Conservation (phyloP, 2,113 vertebrate genomes). For the Polypterus bichir region DNA sequence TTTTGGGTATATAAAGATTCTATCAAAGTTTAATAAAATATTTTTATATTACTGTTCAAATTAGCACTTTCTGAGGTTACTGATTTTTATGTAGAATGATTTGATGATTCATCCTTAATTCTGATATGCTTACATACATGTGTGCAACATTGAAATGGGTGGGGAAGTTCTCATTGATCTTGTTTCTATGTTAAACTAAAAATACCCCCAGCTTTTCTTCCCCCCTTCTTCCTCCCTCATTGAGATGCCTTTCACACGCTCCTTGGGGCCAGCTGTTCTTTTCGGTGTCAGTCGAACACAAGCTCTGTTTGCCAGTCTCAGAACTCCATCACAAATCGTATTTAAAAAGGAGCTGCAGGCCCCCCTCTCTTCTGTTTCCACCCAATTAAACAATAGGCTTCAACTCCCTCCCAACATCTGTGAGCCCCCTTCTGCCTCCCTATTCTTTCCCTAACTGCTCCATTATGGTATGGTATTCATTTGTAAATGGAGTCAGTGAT, state of each 20-base stretch:
- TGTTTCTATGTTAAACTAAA: too few relatives aligned
- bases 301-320: constrained; percentile 66
- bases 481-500: constrained; percentile 72
- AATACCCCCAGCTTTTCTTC: too few relatives aligned
- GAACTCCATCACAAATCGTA: constrained; percentile 58
- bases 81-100: too few relatives aligned
- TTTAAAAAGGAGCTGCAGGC: constrained; percentile 31
- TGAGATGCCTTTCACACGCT: constrained; percentile 70
- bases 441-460: constrained; percentile 92
- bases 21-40: too few relatives aligned
- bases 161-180: too few relatives aligned
- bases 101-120: too few relatives aligned
- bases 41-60: too few relatives aligned
- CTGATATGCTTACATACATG: too few relatives aligned
- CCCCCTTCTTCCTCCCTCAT: constrained; percentile 16
- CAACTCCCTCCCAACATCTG: constrained; percentile 82
- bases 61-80: too few relatives aligned
- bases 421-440: constrained; percentile 82
- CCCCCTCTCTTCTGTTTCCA: constrained; percentile 51
- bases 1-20: too few relatives aligned
- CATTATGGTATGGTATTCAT: constrained; percentile 83
- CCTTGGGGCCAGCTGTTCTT: constrained; percentile 70
- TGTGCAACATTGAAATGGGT: too few relatives aligned
- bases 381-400: constrained; percentile 74
- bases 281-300: constrained; percentile 45